phyloP scores from a whole-genome alignment of 1,140 invertebrate species.

The Heterodera schachtii region DNA sequence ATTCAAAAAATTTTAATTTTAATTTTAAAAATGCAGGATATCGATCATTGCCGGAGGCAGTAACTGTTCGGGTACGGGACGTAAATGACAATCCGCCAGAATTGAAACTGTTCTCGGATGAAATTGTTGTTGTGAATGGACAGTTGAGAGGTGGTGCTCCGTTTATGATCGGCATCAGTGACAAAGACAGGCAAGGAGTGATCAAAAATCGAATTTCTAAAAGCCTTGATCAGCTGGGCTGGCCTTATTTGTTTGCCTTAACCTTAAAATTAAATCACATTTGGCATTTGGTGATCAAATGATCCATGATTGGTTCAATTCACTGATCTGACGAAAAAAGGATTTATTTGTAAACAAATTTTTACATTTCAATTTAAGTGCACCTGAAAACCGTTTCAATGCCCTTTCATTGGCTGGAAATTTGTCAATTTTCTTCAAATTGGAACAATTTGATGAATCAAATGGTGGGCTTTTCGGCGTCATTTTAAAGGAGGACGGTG shows the following conservation, averaged over 20 bases:
- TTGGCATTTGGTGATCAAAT: too few relatives aligned
- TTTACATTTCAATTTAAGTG: slow-evolving; percentile 16
- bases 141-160: slow-evolving; percentile 14
- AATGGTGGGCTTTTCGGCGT: not conserved
- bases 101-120: slow-evolving; percentile 23
- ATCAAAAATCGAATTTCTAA: not conserved
- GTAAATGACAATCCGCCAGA: slow-evolving; percentile 35
- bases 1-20: too few relatives aligned
- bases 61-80: slow-evolving; percentile 27
- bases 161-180: slow-evolving; percentile 26
- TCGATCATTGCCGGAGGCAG: slow-evolving; percentile 30
- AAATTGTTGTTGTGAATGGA: slow-evolving; percentile 24
- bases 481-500: not conserved
- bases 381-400: slow-evolving; percentile 7
- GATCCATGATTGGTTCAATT: too few relatives aligned
- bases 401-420: slow-evolving; percentile 6
- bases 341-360: too few relatives aligned
- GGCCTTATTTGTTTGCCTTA: too few relatives aligned
- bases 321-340: too few relatives aligned
- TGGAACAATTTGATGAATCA: not conserved
- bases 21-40: too few relatives aligned
- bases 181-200: not conserved
- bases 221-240: not conserved
- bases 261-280: too few relatives aligned
- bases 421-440: slow-evolving; percentile 19